Base-by-base conservation (phyloP, 2,113 vertebrate genomes). In the Equus quagga region DNA sequence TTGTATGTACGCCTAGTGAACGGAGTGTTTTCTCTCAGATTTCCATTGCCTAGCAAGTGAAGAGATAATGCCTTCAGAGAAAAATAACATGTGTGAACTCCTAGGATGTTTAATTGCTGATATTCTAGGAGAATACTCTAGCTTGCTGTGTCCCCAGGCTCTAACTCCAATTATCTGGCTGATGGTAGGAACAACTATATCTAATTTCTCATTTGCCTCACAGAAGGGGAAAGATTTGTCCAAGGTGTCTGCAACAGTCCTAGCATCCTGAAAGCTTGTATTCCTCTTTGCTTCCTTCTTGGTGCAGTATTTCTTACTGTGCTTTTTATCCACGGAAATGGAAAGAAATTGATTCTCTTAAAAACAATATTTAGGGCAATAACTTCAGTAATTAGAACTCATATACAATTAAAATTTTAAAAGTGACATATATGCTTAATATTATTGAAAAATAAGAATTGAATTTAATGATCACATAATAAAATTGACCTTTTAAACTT, bases 141-240 rank as follows among this genome's bases (percentile, higher is more conserved):
- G n/a, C 28, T 95, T 96, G 69, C 76, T 92, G 28, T 51, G 5
- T 91, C 62, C 49, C 6, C 10, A 76, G 91, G 1, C 36, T 94
- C 56, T 58, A 64, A 89, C 28, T 97, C 24, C n/a, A 95, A 44
- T 95, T 85, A 75, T 92, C 26, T 96, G 72, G 19, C 5, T 94
- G 49, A 54, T n/a, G 7, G 41, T 79, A 9, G 31, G 36, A 67
- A 24, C 70, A 96, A 78, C 23, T 78, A 7, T 46, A 79, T 79
- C 41, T 41, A 72, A 49, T 91, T 97, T 97, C 54, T 97, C 56
- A 97, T 91, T 97, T 92, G 79, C 86, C 31, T 85, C n/a, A 44
- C 2, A 78, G n/a, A 24, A 72, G 6, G 56, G 7, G 26, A 58
- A 84, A 26, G 41, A 78, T 85, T 95, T 94, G 21, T 75, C 28